These are phyloP conservation scores for Acanthopagrus latus DNA, from an alignment of 2,797 vertebrate species.

Conservation along the genomic window DNA sequence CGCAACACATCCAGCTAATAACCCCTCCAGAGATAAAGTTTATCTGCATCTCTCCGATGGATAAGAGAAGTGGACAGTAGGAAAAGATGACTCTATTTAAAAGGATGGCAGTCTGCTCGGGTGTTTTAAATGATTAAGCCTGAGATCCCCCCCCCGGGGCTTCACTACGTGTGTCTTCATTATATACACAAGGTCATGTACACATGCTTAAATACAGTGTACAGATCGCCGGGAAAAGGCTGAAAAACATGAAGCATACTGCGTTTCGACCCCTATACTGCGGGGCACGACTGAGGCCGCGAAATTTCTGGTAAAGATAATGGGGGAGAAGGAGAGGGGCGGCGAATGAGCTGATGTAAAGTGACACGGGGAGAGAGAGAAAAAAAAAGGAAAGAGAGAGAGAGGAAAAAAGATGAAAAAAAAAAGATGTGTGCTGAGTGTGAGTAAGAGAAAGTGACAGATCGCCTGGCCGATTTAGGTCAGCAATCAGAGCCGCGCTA, in stretches of 20 bases:
- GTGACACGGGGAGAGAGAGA: conserved; percentile 65
- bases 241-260: conserved; percentile 14
- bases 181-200: conserved; percentile 1
- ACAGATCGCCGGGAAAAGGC: background rate
- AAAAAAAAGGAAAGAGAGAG: conserved; percentile 28
- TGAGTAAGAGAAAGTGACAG: conserved; percentile 87
- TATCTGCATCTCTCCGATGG: conserved; percentile 63
- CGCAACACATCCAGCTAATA: conserved; percentile 66
- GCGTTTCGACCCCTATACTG: conserved; percentile 9
- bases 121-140: conserved; percentile 58
- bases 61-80: conserved; percentile 48
- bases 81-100: conserved; percentile 56
- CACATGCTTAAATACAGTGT: background rate
- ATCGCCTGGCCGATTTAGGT: conserved; percentile 83
- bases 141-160: conserved; percentile 40
- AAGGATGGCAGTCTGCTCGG: conserved; percentile 38
- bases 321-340: conserved; percentile 17
- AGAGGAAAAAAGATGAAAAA: conserved; percentile 48
- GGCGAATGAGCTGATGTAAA: conserved; percentile 64
- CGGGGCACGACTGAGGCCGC: conserved; percentile 43
- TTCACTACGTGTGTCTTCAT: conserved; percentile 19
- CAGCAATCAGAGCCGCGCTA: conserved; percentile 80
- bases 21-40: conserved; percentile 61
- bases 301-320: conserved; percentile 50
- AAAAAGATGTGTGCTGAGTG: conserved; percentile 79